Evolutionary conservation across 2,888 invertebrate species (phyloP), one percentile per base, ranked within the genome.

Genomic region (Chrysolina americana): DNA sequence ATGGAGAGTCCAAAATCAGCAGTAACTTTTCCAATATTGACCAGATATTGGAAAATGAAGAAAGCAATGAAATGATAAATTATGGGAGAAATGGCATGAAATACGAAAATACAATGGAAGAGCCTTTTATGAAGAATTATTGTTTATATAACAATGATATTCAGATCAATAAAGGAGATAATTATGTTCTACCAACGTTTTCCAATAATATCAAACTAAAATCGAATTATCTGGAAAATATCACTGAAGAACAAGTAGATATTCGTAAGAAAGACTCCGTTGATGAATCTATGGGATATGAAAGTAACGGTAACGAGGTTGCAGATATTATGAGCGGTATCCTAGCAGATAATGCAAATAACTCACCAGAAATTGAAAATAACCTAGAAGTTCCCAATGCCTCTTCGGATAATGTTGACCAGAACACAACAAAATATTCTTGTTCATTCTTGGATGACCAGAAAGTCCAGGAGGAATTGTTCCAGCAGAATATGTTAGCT

Each of bases 401-500:
- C 9, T 36, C n/a, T 36, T 13, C 13, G 10, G 17, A 28, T 28
- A 36, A 15, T 15, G n/a, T 28, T 8, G 11, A 53, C 1, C 21
- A 36, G 28, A 17, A 28, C 11, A 17, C 28, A 36, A 47, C 66
- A 36, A 65, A 72, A 66, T 73, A 78, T 19, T 65, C 76, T 5
- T 36, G 50, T 9, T 63, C 70, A 0, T 74, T 76, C 19, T 64
- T 74, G 21, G 50, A 65, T 9, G 41, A 71, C 53, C 74, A 75
- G 10, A 21, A 17, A 19, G 71, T 74, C 5, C 71, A 74, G 41
- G 65, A 75, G 41, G 71, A 78, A n/a, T 11, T 77, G 19, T 65
- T 74, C 8, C 68, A 75, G 15, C 75, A 76, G 23, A 78, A 76
- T 28, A 13, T 72, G 6, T 23, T 68, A 41, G 76, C 78, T 0